A percentile compares a stretch with the other conserved stretches of the same genome.
phyloP scores from a whole-genome alignment of 2,113 vertebrate genomes.

The Brienomyrus brachyistius region DNA sequence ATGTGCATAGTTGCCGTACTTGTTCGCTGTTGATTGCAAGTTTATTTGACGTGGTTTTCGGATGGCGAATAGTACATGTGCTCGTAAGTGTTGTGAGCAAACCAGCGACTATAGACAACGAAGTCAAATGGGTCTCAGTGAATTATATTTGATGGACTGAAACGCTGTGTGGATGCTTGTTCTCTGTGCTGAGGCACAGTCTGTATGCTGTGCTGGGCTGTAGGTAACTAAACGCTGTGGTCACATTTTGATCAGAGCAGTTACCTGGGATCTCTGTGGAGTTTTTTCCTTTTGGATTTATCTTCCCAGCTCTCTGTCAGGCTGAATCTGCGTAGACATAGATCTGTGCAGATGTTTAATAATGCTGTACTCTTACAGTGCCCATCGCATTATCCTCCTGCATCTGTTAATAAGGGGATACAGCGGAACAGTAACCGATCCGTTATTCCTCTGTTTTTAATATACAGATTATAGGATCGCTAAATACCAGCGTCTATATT shows the following conservation, averaged over 20 bases:
- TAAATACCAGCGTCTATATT: not conserved
- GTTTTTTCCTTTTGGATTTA: slow-evolving; percentile 3
- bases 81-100: not conserved
- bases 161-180: not conserved
- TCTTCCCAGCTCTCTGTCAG: slow-evolving; percentile 20
- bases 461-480: not conserved
- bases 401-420: slow-evolving; percentile 27
- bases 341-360: slow-evolving; percentile 57
- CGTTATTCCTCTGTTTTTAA: not conserved
- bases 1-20: not conserved
- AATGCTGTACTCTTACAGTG: slow-evolving; percentile 47
- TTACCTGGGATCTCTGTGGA: slow-evolving; percentile 19
- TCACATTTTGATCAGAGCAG: slow-evolving; percentile 19
- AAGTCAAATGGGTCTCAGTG: not conserved
- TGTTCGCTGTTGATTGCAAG: not conserved
- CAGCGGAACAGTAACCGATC: slow-evolving; percentile 13
- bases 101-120: not conserved
- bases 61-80: not conserved
- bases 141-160: not conserved
- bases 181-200: not conserved
- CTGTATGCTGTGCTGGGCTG: not conserved
- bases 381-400: slow-evolving; percentile 29
- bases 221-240: not conserved
- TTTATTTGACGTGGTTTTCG: not conserved
- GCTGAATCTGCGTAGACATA: slow-evolving; percentile 11